phyloP scores from a whole-genome alignment of 2,888 invertebrate species.

The Selenia dentaria region DNA sequence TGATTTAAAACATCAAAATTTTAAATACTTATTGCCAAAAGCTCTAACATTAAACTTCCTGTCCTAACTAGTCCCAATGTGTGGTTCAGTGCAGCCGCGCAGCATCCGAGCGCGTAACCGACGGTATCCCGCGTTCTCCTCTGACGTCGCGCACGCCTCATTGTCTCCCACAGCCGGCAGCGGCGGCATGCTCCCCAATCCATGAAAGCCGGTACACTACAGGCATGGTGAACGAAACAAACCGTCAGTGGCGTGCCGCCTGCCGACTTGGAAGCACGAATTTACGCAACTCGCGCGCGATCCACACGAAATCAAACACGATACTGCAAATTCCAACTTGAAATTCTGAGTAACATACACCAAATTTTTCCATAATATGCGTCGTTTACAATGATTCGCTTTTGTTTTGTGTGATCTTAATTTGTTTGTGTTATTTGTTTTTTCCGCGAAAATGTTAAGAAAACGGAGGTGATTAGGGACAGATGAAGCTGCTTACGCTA shows the following conservation, averaged over 20 bases:
- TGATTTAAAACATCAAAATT: no score
- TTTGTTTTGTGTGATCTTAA: conserved; percentile 20
- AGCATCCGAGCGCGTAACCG: no score
- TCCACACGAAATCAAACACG: conserved; percentile 67
- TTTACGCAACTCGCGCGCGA: conserved; percentile 41
- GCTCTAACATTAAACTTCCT: no score
- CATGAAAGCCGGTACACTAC: conserved; percentile 16
- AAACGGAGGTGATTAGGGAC: conserved; percentile 43
- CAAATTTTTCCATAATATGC: not conserved
- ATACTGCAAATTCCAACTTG: conserved; percentile 39
- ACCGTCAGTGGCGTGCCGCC: conserved; percentile 67
- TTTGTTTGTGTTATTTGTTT: conserved; percentile 17
- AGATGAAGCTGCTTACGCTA: conserved; percentile 31
- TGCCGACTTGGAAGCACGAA: conserved; percentile 54
- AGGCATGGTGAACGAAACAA: conserved; percentile 25
- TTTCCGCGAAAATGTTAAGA: conserved; percentile 9
- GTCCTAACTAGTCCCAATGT: no score
- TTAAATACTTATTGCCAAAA: no score
- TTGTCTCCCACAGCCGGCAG: conserved; percentile 43
- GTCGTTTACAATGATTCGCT: conserved; percentile 11
- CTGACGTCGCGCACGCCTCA: conserved; percentile 48
- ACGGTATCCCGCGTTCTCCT: conserved; percentile 24
- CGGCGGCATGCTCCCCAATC: conserved; percentile 32
- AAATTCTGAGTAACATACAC: conserved; percentile 15
- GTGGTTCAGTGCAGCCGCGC: no score